These are phyloP conservation scores for Oncorhynchus clarkii DNA, from an alignment of 2,113 vertebrate genomes.

Conservation along the genomic window DNA sequence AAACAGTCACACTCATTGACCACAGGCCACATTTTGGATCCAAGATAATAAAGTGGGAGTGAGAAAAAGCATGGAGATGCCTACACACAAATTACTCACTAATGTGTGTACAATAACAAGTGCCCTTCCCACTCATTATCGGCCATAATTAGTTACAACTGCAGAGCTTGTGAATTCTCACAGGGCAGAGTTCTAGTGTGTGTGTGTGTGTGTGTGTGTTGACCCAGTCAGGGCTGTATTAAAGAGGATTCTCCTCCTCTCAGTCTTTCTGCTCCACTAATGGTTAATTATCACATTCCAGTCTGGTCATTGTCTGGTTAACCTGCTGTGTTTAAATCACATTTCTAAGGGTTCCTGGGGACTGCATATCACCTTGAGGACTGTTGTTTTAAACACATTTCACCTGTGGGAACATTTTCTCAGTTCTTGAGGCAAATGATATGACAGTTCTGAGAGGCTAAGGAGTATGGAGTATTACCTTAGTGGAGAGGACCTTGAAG, in stretches of 20 bases:
- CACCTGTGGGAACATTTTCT: too few relatives aligned
- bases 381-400: too few relatives aligned
- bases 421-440: too few relatives aligned
- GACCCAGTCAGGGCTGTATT: not conserved
- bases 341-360: too few relatives aligned
- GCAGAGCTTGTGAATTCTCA: conserved; percentile 41
- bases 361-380: too few relatives aligned
- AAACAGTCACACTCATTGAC: too few relatives aligned
- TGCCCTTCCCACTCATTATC: conserved; percentile 65
- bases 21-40: too few relatives aligned
- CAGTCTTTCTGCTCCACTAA: not conserved
- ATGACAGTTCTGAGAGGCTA: too few relatives aligned
- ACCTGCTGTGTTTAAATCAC: too few relatives aligned
- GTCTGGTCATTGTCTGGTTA: conserved; percentile 16
- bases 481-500: conserved; percentile 91
- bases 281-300: not conserved
- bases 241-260: not conserved
- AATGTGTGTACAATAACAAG: conserved; percentile 59
- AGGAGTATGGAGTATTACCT: conserved; percentile 68
- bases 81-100: conserved; percentile 58
- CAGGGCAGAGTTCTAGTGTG: conserved; percentile 12
- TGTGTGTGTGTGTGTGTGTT: not conserved
- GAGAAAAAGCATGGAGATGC: too few relatives aligned
- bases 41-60: too few relatives aligned
- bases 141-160: conserved; percentile 64